These are phyloP conservation scores for Propithecus coquereli DNA, from an alignment of 2,113 vertebrate species.

Conservation along the genomic window DNA sequence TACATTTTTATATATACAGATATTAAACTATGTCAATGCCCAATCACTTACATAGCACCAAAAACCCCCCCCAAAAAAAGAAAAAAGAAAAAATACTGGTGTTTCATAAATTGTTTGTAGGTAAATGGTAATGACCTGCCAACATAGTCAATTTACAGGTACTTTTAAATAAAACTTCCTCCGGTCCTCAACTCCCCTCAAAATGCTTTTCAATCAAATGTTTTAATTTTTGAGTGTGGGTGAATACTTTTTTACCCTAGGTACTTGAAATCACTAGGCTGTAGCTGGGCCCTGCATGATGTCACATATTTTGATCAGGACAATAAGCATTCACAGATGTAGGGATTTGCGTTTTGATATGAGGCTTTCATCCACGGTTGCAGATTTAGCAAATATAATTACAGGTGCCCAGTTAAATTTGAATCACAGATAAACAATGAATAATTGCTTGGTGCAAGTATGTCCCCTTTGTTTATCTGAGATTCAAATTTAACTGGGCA, in stretches of 20 bases:
- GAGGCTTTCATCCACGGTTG: background rate
- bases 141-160: rapidly evolving
- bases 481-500: background rate
- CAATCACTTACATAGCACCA: background rate
- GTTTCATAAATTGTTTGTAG: background rate
- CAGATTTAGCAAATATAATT: background rate
- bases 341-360: background rate
- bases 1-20: background rate
- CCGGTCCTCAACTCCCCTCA: background rate
- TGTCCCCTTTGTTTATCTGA: background rate
- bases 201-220: background rate
- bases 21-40: background rate
- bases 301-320: background rate
- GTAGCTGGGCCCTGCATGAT: rapidly evolving
- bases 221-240: background rate
- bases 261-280: background rate
- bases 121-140: background rate
- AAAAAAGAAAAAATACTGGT: background rate
- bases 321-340: background rate
- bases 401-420: background rate
- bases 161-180: background rate
- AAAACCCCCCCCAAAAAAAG: background rate
- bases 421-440: background rate
- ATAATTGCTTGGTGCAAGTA: background rate
- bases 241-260: background rate